Evolutionary conservation across 2,113 vertebrate species (phyloP).

Genomic region (Callocephalon fimbriatum): DNA sequence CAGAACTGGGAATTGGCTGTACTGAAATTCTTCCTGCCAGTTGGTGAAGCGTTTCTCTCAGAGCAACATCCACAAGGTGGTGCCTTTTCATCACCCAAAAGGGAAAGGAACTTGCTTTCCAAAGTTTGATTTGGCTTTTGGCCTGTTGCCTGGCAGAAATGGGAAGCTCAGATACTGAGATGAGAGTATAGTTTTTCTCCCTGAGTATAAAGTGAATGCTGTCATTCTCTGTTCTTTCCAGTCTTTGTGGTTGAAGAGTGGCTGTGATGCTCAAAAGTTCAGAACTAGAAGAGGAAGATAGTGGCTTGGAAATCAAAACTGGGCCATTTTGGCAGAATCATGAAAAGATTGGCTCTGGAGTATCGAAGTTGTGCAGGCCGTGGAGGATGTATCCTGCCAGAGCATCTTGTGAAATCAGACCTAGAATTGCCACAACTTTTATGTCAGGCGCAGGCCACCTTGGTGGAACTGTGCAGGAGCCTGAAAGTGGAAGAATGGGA

Average conservation of each 20-base stretch:
- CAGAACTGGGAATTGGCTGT: background rate
- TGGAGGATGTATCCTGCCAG: background rate
- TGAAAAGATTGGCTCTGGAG: background rate
- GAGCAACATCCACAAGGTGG: conserved; percentile 62
- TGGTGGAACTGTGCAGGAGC: background rate
- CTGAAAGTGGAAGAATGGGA: background rate
- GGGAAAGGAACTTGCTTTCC: background rate
- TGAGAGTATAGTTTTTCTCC: background rate
- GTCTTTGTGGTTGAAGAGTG: background rate
- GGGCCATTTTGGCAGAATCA: background rate
- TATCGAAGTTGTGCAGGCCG: background rate
- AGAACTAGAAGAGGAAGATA: background rate
- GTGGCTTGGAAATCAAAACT: background rate
- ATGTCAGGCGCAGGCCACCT: background rate
- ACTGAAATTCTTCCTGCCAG: background rate
- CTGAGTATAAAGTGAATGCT: background rate
- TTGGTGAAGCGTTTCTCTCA: background rate
- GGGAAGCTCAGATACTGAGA: background rate
- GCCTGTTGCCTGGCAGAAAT: conserved; percentile 41
- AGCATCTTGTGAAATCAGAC: background rate
- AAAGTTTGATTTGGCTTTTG: background rate
- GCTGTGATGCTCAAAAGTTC: background rate
- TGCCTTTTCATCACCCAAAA: conserved; percentile 35
- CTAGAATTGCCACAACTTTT: background rate
- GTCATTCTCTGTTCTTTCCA: background rate